phyloP scores from a whole-genome alignment of 1,140 invertebrate genomes.

The Pogonus chalceus region DNA sequence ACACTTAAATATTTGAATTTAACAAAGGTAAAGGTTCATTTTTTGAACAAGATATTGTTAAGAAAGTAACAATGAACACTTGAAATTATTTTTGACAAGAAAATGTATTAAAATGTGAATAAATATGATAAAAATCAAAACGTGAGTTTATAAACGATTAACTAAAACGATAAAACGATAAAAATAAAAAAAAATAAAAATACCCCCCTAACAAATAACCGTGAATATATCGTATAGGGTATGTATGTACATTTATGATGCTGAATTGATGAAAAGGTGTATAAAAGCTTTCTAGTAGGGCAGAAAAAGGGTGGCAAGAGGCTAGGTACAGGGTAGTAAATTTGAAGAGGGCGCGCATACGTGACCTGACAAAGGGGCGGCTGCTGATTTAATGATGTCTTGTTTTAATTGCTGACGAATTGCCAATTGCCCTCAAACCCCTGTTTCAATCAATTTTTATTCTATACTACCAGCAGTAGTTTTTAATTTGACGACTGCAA shows the following conservation, averaged over 20 bases:
- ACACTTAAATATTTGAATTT: no score
- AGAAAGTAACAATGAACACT: no score
- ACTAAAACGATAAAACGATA: no score
- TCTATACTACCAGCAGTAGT: slow-evolving; percentile 12
- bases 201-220: not conserved
- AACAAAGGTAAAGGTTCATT: no score
- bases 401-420: slow-evolving; percentile 39
- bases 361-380: slow-evolving; percentile 36
- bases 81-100: no score
- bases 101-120: no score
- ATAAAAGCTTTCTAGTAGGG: no score
- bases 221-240: not conserved
- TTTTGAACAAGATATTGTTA: no score
- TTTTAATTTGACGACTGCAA: slow-evolving; percentile 18
- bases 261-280: no score
- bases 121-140: no score
- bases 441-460: slow-evolving; percentile 13
- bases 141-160: no score
- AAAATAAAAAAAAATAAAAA: not conserved
- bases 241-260: not conserved
- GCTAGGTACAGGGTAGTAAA: slow-evolving; percentile 8
- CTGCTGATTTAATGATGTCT: slow-evolving; percentile 38
- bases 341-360: slow-evolving; percentile 25
- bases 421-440: slow-evolving; percentile 29
- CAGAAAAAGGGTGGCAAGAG: slow-evolving; percentile 14